Evolutionary conservation across 2,888 invertebrate species (phyloP), one percentile per base, ranked within the genome.

Genomic region (Elaeidobius kamerunicus): DNA sequence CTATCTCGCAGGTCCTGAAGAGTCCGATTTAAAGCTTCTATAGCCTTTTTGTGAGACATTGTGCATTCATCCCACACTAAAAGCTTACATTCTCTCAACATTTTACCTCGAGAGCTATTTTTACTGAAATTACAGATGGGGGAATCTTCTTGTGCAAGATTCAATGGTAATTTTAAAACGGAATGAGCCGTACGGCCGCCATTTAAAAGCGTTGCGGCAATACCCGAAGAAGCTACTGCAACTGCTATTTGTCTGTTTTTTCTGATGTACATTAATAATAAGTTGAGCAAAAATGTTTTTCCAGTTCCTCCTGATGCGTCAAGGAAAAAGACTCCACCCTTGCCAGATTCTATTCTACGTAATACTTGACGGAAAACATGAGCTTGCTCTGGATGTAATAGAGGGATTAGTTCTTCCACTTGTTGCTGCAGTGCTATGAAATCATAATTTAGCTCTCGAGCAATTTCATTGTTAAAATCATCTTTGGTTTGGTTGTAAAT

Each of bases 281-380:
- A 32, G 12, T 32, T 32, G 5, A 32, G 32, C 32, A 32, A 4
- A 32, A 32, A 32, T 3, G 32, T 23, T 23, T 23, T 23, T 23
- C 23, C 23, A 9, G 23, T 23, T 23, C 23, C 23, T 23, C 23
- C 23, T 6, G 23, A 9, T 6, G 32, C 32, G 32, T 32, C 32
- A n/a, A 32, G 32, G n/a, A 12, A 32, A 32, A 32, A 32, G 12
- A 32, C 7, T 32, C 3, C 12, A 32, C 32, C 32, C 5, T 32
- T 32, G 32, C 32, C 12, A n/a, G 32, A 32, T 32, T 32, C 32
- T 32, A n/a, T 32, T 32, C n/a, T 32, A 32, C 32, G 32, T 32
- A 32, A 4, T n/a, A 32, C 12, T 32, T 32, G 32, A 32, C n/a
- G 5, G 32, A 32, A 32, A 32, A 32, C 32, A n/a, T n/a, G 32